Conservation (phyloP, 2,113 vertebrate species). For the Neodontobutis hainanensis region DNA sequence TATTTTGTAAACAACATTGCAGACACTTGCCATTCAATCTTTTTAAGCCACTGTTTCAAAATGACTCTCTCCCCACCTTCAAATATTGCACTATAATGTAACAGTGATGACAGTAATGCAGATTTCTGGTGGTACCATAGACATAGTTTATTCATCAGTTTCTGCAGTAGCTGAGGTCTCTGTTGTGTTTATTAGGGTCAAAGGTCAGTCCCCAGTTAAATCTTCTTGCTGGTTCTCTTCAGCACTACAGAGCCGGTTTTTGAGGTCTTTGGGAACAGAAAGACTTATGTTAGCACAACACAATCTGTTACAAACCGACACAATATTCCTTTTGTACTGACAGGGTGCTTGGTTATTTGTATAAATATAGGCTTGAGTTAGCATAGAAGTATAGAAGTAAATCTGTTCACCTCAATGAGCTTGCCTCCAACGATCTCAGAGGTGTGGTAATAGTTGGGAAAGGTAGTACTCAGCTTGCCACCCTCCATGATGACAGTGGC, state of each 20-base stretch:
- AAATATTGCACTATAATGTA: not conserved
- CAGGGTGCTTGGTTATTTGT: not conserved
- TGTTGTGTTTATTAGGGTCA: slow-evolving; percentile 24
- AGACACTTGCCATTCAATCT: too few species aligned
- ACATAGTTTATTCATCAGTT: slow-evolving; percentile 50
- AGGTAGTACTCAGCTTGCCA: slow-evolving; percentile 69
- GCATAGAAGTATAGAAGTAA: not conserved
- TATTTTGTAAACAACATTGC: too few species aligned
- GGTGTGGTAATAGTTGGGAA: slow-evolving; percentile 86
- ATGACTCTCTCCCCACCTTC: not conserved
- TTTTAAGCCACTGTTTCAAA: not conserved
- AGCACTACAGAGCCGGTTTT: slow-evolving; percentile 56
- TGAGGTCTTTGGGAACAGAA: slow-evolving; percentile 50
- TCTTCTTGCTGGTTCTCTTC: slow-evolving; percentile 72
- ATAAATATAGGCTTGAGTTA: too few species aligned
- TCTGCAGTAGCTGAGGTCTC: slow-evolving; percentile 14
- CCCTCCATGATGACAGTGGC: slow-evolving; percentile 68
- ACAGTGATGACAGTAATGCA: slow-evolving; percentile 2
- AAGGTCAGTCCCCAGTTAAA: slow-evolving; percentile 47
- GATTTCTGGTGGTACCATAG: slow-evolving; percentile 5
- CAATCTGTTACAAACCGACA: not conserved
- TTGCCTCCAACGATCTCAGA: slow-evolving; percentile 68
- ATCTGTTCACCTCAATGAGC: slow-evolving; percentile 77
- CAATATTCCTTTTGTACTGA: not conserved
- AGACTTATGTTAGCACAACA: not conserved